These are phyloP conservation scores for Adelognathus sp. DNA, from an alignment of 2,888 invertebrate species.

Conservation along the genomic window DNA sequence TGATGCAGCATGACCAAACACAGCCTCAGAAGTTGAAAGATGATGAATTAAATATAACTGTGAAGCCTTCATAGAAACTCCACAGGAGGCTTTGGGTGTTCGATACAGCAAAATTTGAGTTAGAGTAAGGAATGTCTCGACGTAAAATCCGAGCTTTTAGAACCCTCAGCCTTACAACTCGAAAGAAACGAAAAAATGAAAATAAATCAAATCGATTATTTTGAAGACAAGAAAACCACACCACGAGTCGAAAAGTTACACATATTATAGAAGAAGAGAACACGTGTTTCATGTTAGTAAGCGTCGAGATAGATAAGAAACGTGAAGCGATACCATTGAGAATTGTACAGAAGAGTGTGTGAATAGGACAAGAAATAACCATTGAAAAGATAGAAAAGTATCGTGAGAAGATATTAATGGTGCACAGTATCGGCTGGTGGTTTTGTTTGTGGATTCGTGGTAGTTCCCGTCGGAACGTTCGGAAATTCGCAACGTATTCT, in stretches of 20 bases:
- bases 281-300: constrained; percentile 27
- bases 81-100: too few species aligned
- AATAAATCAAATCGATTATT: constrained; percentile 1
- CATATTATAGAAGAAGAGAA: not conserved
- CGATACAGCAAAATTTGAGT: too few species aligned
- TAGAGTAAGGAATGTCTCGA: too few species aligned
- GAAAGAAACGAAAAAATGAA: not conserved
- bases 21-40: too few species aligned
- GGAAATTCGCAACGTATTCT: not conserved
- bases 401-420: constrained; percentile 13
- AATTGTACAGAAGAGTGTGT: constrained; percentile 12
- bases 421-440: not conserved
- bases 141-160: too few species aligned
- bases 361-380: constrained; percentile 19
- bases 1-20: too few species aligned
- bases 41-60: too few species aligned
- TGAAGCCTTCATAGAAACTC: too few species aligned
- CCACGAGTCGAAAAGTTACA: not conserved
- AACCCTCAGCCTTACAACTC: not conserved
- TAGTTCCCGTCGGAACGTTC: constrained; percentile 8
- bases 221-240: not conserved
- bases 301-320: constrained; percentile 21
- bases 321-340: constrained; percentile 25
- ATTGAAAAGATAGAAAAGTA: not conserved
- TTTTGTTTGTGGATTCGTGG: constrained; percentile 1